phyloP scores from a whole-genome alignment of 2,888 invertebrate genomes.

The Aleiodes leptofemur region DNA sequence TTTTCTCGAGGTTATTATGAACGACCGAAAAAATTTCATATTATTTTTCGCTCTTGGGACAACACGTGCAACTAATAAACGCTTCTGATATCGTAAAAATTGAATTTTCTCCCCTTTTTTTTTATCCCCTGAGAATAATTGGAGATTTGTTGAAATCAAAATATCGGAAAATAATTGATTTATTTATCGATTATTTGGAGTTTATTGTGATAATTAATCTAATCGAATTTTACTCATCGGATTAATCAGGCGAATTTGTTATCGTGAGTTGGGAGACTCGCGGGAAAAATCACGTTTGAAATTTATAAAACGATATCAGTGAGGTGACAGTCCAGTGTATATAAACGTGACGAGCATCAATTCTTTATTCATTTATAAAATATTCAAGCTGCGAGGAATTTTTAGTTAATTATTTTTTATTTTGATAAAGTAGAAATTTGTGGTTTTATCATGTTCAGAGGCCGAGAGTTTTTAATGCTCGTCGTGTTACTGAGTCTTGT shows the following conservation, averaged over 20 bases:
- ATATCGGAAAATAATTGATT: background rate
- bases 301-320: background rate
- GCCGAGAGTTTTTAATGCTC: background rate
- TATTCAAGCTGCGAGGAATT: background rate
- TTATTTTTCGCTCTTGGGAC: constrained; percentile 21
- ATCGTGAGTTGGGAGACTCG: background rate
- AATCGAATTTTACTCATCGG: background rate
- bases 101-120: background rate
- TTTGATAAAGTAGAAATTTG: background rate
- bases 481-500: background rate
- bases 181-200: background rate
- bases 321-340: background rate
- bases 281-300: background rate
- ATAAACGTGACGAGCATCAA: background rate
- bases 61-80: constrained; percentile 10
- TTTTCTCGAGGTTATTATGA: background rate
- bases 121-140: constrained; percentile 3
- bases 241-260: background rate
- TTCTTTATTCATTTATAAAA: background rate
- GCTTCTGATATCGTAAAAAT: background rate
- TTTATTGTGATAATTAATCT: too few relatives aligned
- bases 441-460: background rate
- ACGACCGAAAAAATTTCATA: background rate
- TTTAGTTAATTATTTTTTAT: background rate
- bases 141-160: background rate